Percentiles rank a stretch among this genome's conserved stretches.
Conservation (phyloP, 2,888 invertebrate species). For the Megamerina dolium region DNA sequence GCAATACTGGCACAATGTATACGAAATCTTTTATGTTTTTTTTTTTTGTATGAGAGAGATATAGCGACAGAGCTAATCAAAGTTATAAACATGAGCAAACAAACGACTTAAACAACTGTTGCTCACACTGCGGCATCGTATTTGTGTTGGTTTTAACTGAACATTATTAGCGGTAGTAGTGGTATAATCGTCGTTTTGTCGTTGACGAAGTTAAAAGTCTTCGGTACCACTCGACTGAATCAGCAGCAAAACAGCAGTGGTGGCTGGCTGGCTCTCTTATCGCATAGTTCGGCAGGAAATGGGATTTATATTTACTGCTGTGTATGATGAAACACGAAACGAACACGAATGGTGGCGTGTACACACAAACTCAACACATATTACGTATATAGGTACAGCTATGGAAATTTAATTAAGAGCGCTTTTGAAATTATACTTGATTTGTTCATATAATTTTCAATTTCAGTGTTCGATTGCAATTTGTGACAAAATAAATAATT, state of each 20-base stretch:
- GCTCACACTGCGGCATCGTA: slow-evolving; percentile 2
- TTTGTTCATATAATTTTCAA: too few species aligned
- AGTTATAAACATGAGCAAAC: slow-evolving; percentile 23
- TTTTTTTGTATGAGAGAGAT: slow-evolving; percentile 1
- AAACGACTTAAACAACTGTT: slow-evolving; percentile 18
- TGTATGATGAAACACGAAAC: slow-evolving; percentile 7
- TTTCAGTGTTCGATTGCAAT: too few species aligned
- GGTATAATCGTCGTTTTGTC: not conserved
- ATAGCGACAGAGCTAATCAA: slow-evolving; percentile 5
- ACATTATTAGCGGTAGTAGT: too few species aligned
- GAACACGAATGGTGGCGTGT: slow-evolving; percentile 3
- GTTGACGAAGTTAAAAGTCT: slow-evolving; percentile 7
- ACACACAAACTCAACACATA: too few species aligned
- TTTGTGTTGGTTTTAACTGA: slow-evolving; percentile 14
- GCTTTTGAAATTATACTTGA: too few species aligned
- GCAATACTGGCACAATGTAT: not conserved
- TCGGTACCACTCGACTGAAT: slow-evolving; percentile 16
- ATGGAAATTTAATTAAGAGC: too few species aligned
- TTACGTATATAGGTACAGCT: too few species aligned
- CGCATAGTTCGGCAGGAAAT: slow-evolving; percentile 44
- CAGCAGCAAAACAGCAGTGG: too few species aligned
- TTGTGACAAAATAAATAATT: too few species aligned
- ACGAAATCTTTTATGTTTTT: too few species aligned
- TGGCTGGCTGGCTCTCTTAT: slow-evolving; percentile 24
- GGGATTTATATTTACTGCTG: slow-evolving; percentile 37